Conservation (phyloP, 2,113 vertebrate genomes). For the Pseudonaja textilis region DNA sequence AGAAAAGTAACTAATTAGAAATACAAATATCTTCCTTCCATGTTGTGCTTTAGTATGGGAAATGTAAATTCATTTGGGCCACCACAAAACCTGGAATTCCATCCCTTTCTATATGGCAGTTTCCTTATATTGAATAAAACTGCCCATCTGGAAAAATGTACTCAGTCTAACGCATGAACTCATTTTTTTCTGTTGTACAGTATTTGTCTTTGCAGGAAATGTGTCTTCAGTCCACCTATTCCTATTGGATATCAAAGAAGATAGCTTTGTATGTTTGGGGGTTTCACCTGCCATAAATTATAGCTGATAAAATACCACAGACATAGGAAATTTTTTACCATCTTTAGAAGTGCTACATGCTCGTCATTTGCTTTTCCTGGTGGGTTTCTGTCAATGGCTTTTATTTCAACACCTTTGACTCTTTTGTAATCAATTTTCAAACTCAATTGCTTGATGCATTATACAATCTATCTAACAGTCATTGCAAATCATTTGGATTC, state of each 20-base stretch:
- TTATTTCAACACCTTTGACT: not conserved
- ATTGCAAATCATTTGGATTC: not conserved
- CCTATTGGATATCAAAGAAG: not conserved
- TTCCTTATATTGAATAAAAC: not conserved
- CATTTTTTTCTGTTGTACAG: not conserved
- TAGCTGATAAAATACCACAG: not conserved
- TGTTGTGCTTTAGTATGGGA: not conserved
- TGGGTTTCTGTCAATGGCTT: not conserved
- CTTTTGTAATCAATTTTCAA: not conserved
- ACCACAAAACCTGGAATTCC: not conserved
- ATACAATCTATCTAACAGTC: not conserved
- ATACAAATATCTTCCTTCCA: not conserved
- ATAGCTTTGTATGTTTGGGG: not conserved
- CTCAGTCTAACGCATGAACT: not conserved
- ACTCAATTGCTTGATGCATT: not conserved
- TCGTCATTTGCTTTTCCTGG: not conserved
- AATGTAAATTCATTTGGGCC: not conserved
- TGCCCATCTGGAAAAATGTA: not conserved
- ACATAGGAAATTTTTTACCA: not conserved
- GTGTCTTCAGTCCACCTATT: not conserved
- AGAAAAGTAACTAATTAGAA: not conserved
- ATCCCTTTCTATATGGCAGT: not conserved
- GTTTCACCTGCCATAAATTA: not conserved
- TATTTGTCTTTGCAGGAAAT: not conserved
- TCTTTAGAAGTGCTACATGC: not conserved